Evolutionary conservation across 2,113 vertebrate genomes (phyloP), one percentile per base, ranked within the genome.

Genomic region (Rhabdornis inornatus): DNA sequence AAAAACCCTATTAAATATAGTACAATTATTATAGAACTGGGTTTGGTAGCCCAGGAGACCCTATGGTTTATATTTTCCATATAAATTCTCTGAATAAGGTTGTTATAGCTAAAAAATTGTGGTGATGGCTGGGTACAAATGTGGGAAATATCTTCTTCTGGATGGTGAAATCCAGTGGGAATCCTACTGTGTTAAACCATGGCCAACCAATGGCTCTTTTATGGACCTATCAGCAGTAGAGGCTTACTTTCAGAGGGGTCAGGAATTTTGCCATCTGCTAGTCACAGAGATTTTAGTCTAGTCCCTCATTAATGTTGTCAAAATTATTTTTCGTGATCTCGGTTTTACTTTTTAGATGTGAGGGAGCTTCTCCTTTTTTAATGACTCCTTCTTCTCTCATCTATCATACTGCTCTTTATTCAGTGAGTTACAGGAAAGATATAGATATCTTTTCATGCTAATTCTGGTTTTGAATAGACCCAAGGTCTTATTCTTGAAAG

Each of bases 311-410:
- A 60, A 39, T 10, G 3, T 52, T 78, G 14, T 25, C 15, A 61
- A 23, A 81, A 78, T 56, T 78, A 37, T 42, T 76, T 94, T 84
- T 79, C 50, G 19, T 75, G 13, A 23, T 45, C 13, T 64, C 33
- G 2, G 5, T 39, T 87, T 89, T 39, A 27, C 3, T 25, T 75
- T 75, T 70, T 61, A 27, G 6, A 42, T 47, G 9, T 33, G 44
- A 64, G 5, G 4, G 5, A 65, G 52, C 11, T 69, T 90, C 4
- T 50, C 0, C 5, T 45, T 65, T 75, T 79, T 70, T 79, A 52
- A 72, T 0, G 0, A 40, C 14, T 61, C 3, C 7, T 0, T 0
- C 19, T 79, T 70, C 33, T 84, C 12, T 68, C 15, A 39, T 27
- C 42, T 13, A 17, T 37, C 63, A 23, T 28, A 28, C 18, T 50